phyloP scores from a whole-genome alignment of 2,797 vertebrate species.

The Lepilemur septentrionalis region DNA sequence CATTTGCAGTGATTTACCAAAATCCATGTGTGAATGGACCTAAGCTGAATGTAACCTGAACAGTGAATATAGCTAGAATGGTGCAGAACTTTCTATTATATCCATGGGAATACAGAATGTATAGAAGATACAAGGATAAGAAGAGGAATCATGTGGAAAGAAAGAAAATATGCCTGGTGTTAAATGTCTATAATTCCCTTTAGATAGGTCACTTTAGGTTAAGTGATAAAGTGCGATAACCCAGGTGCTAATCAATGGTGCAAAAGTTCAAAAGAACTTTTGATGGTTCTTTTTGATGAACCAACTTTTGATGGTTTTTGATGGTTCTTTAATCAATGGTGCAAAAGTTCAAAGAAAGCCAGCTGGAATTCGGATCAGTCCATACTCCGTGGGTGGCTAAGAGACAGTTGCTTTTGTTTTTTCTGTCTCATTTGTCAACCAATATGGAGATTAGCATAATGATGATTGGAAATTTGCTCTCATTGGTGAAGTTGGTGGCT shows the following conservation, averaged over 20 bases:
- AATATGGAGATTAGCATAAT: neutral
- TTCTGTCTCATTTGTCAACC: neutral
- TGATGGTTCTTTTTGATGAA: no score
- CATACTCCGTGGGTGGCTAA: neutral
- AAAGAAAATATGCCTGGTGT: neutral
- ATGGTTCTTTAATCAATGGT: neutral
- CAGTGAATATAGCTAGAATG: neutral
- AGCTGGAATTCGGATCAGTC: neutral
- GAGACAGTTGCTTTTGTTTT: neutral
- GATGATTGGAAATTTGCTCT: neutral
- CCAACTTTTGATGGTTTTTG: no score
- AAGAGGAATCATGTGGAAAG: neutral
- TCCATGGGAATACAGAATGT: neutral
- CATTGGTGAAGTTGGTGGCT: neutral
- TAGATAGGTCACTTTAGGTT: neutral
- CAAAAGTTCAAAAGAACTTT: neutral
- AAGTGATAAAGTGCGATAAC: neutral
- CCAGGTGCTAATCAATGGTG: neutral
- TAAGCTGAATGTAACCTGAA: neutral
- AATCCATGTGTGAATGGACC: neutral
- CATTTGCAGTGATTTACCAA: neutral
- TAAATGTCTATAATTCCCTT: neutral
- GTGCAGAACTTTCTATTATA: neutral
- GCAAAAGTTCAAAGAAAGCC: conserved; percentile 7
- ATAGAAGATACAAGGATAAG: neutral